phyloP scores from a whole-genome alignment of 2,888 invertebrate species.

The Tromatobia lineatoria region DNA sequence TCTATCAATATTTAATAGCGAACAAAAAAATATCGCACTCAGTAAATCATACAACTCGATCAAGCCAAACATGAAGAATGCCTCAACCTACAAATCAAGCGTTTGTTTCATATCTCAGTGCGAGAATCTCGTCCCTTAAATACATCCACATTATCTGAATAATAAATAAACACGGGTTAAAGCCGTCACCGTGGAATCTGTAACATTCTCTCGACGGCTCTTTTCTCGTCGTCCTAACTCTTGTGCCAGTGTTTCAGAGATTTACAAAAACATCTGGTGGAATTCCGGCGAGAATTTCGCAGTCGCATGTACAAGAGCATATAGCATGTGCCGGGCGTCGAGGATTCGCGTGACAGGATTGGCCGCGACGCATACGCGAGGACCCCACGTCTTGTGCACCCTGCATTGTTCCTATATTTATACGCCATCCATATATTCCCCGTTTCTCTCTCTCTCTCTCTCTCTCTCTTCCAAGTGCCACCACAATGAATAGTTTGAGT shows the following conservation, averaged over 20 bases:
- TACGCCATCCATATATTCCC: constrained; percentile 34
- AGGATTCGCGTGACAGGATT: constrained; percentile 41
- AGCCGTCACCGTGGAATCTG: constrained; percentile 54
- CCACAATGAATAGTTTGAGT: constrained; percentile 43
- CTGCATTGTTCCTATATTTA: constrained; percentile 65
- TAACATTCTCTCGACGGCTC: constrained; percentile 26
- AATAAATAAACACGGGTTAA: constrained; percentile 43
- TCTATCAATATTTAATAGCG: too few species aligned
- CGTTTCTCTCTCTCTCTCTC: constrained; percentile 47
- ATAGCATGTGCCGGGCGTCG: background rate
- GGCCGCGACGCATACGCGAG: constrained; percentile 35
- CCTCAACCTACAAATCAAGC: constrained; percentile 3
- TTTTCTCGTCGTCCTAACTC: background rate
- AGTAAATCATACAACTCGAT: background rate
- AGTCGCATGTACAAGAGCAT: background rate
- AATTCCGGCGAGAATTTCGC: constrained; percentile 17
- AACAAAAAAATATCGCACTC: background rate
- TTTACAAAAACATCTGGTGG: constrained; percentile 33
- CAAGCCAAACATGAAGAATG: background rate
- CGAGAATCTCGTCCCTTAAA: background rate
- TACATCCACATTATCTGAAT: constrained; percentile 4
- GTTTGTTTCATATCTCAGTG: background rate
- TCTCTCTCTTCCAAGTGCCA: constrained; percentile 36
- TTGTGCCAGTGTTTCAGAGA: constrained; percentile 32
- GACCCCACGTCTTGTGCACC: constrained; percentile 26